phyloP scores from a whole-genome alignment of 2,113 vertebrate species.

The Sigmodon hispidus region DNA sequence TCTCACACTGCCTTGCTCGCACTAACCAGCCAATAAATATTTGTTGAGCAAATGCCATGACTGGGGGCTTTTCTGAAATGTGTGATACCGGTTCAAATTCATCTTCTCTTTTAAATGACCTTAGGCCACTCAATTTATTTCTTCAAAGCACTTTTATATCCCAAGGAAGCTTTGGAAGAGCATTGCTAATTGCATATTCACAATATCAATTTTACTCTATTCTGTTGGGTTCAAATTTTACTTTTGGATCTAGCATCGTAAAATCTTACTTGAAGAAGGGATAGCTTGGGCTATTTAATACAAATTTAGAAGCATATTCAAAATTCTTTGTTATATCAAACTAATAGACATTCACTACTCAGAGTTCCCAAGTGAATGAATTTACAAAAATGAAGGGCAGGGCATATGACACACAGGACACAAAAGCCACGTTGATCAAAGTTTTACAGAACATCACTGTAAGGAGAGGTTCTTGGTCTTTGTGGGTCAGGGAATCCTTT shows the following conservation, averaged over 20 bases:
- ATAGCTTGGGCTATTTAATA: background rate
- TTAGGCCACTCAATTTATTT: background rate
- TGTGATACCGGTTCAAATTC: slow-evolving; percentile 25
- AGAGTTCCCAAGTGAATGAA: background rate
- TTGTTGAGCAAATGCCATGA: slow-evolving; percentile 54
- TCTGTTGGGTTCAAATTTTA: slow-evolving; percentile 18
- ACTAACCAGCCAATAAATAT: slow-evolving; percentile 70
- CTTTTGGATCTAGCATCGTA: slow-evolving; percentile 33
- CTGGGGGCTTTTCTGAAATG: slow-evolving; percentile 58
- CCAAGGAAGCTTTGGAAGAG: slow-evolving; percentile 8
- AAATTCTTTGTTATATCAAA: background rate
- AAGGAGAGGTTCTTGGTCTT: background rate
- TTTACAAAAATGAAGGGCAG: background rate
- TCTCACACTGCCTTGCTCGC: slow-evolving; percentile 46
- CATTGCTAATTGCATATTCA: slow-evolving; percentile 16
- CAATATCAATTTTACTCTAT: background rate
- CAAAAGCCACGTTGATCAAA: background rate
- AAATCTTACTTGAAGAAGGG: slow-evolving; percentile 7
- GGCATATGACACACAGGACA: rapidly evolving
- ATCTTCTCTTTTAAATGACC: slow-evolving; percentile 37
- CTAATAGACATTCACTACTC: background rate
- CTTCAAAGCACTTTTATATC: slow-evolving; percentile 17
- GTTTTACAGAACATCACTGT: background rate
- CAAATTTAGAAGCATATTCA: background rate
- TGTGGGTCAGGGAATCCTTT: background rate